These are phyloP conservation scores for Sebastiscus albofasciatus DNA, from an alignment of 2,797 vertebrate species.

Conservation along the genomic window DNA sequence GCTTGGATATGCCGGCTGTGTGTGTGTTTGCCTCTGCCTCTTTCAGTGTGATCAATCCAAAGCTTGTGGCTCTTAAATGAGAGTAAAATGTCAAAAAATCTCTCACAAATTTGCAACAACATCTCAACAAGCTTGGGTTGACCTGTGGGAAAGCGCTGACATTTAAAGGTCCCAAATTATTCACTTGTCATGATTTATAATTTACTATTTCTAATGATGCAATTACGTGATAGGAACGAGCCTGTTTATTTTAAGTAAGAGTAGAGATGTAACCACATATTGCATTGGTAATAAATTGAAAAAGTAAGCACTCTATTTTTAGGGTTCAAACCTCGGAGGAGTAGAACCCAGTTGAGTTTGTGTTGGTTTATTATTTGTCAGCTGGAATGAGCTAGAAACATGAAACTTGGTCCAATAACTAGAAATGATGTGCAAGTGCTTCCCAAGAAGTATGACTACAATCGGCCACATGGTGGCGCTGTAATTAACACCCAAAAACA, in stretches of 20 bases:
- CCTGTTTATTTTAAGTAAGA: not conserved
- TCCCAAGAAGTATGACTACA: too few species aligned
- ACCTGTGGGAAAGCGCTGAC: constrained; percentile 48
- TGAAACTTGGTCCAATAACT: too few species aligned
- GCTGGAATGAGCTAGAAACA: too few species aligned
- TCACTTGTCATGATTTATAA: constrained; percentile 37
- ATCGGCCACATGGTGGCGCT: too few species aligned
- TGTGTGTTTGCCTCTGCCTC: not conserved
- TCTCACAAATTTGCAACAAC: constrained; percentile 45
- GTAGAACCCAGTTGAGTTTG: too few species aligned
- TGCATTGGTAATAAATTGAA: not conserved
- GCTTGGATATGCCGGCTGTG: constrained; percentile 2
- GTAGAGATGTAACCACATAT: not conserved
- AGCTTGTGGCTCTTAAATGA: constrained; percentile 20
- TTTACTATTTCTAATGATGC: constrained; percentile 25
- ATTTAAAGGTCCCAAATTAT: constrained; percentile 60
- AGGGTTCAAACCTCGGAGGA: not conserved
- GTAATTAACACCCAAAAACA: too few species aligned
- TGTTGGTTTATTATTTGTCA: not conserved
- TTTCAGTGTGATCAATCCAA: constrained; percentile 31
- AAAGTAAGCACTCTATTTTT: too few species aligned
- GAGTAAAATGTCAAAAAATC: constrained; percentile 57
- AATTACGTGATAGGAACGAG: not conserved
- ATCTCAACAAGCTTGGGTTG: constrained; percentile 43
- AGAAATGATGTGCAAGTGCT: too few species aligned